phyloP scores from a whole-genome alignment of 2,888 invertebrate species.

The Andrena trimmerana region DNA sequence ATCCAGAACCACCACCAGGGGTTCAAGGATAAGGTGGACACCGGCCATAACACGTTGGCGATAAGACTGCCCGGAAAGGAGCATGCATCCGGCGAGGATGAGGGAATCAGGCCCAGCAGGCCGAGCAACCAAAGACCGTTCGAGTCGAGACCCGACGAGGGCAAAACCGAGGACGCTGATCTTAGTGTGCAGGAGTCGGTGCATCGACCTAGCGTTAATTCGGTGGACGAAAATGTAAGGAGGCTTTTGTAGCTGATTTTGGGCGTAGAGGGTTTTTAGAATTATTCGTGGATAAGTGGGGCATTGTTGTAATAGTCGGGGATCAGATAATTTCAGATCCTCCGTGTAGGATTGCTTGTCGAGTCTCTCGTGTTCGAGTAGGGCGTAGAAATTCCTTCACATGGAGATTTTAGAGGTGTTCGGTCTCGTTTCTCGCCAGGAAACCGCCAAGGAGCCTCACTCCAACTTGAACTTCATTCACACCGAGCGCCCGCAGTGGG shows the following conservation, averaged over 20 bases:
- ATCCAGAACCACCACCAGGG: constrained; percentile 67
- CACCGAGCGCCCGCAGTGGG: constrained; percentile 81
- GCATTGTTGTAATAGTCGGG: no score
- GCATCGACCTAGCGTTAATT: constrained; percentile 80
- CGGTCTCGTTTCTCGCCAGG: constrained; percentile 58
- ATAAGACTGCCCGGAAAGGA: constrained; percentile 80
- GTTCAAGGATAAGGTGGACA: constrained; percentile 79
- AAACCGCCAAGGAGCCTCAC: constrained; percentile 72
- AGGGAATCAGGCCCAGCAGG: constrained; percentile 71
- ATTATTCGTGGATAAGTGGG: no score
- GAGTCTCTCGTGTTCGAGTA: not conserved
- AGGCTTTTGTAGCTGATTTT: not conserved
- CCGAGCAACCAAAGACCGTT: constrained; percentile 77
- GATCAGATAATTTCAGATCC: no score
- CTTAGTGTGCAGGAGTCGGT: constrained; percentile 80
- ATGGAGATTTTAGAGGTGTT: not conserved
- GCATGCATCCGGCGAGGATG: constrained; percentile 52
- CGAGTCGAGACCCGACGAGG: constrained; percentile 77
- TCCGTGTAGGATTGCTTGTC: not conserved
- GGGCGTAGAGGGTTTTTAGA: not conserved
- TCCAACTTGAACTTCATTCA: constrained; percentile 77
- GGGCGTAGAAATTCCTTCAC: not conserved
- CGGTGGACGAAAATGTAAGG: constrained; percentile 77
- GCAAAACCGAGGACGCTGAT: constrained; percentile 74
- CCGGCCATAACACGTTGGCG: constrained; percentile 74